Evolutionary conservation across 2,797 vertebrate genomes (phyloP), one percentile per base, ranked within the genome.

Genomic region (Simalia tracyae): DNA sequence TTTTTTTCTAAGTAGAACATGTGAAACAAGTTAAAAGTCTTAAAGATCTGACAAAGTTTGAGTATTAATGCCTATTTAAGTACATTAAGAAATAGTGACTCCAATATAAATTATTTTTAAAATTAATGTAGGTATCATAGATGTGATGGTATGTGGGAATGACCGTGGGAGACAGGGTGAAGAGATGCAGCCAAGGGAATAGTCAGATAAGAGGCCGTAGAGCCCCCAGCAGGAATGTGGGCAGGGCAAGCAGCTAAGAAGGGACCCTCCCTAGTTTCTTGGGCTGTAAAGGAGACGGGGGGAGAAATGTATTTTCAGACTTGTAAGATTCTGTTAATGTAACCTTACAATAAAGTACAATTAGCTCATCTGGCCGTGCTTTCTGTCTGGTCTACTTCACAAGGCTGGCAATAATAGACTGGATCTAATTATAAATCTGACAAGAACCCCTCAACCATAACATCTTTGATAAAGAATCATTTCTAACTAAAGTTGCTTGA

Each of bases 1-100:
- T 63, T 86, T 89, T 54, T 93, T 89, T 14, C 81, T 92, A 91
- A 50, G 8, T 63, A 81, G 54, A 28, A 87, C 59, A 88, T 85
- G 92, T 42, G 89, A 66, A 90, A 2, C 19, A 92, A 54, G 31
- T 56, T 84, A 86, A 63, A 86, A 64, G 26, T 46, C 64, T 89
- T 64, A 26, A 26, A 63, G 46, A 61, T 56, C 24, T 50, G 36
- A 12, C 56, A 87, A 61, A 66, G 4, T 60, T 61, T 86, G 54
- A 76, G 42, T 54, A 61, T 9, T 72, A 42, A 36, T 46, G 1
- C 46, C 54, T 11, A 50, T 59, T 68, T 60, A 85, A 85, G 42
- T 5, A 50, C 10, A 63, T n/a, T 61, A 88, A 76, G 42, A 36
- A 84, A 26, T 42, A 42, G 22, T 46, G 15, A 66, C 19, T 63